A percentile compares a stretch with the other conserved stretches of the same genome.
These are phyloP conservation scores for Spheniscus mendiculus DNA, from an alignment of 2,113 vertebrate genomes.

Conservation along the genomic window DNA sequence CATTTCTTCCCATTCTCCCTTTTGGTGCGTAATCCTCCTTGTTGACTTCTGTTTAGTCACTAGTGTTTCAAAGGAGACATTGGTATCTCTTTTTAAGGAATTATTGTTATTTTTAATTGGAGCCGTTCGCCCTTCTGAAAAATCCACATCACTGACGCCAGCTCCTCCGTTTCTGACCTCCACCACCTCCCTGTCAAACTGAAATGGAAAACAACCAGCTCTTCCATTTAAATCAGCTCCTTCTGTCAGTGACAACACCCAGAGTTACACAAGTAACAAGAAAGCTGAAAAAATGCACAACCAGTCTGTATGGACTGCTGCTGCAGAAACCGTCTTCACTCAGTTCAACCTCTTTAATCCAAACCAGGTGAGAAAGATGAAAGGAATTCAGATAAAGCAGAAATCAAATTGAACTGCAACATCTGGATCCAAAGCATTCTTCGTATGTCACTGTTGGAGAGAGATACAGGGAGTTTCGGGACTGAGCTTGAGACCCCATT, in stretches of 20 bases:
- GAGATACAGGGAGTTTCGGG: background rate
- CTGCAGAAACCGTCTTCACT: background rate
- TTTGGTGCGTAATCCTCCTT: background rate
- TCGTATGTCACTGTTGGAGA: background rate
- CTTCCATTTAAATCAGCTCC: slow-evolving; percentile 44
- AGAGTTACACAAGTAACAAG: slow-evolving; percentile 10
- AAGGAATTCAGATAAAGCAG: background rate
- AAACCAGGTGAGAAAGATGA: background rate
- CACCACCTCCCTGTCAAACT: slow-evolving; percentile 31
- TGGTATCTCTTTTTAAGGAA: slow-evolving; percentile 13
- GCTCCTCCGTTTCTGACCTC: slow-evolving; percentile 17
- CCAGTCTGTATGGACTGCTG: background rate
- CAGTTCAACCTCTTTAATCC: background rate
- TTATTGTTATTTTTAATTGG: slow-evolving; percentile 50
- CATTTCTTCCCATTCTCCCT: slow-evolving; percentile 18
- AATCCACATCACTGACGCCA: background rate
- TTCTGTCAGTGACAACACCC: slow-evolving; percentile 12
- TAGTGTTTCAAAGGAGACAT: background rate
- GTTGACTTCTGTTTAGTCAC: background rate
- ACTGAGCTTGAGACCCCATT: background rate
- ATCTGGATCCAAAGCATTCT: background rate
- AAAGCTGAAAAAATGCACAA: background rate
- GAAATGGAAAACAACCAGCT: slow-evolving; percentile 34
- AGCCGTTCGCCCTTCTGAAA: slow-evolving; percentile 27
- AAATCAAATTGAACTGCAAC: background rate